Evolutionary conservation across 2,888 invertebrate species (phyloP).

Genomic region (Pandemis cinnamomeana): DNA sequence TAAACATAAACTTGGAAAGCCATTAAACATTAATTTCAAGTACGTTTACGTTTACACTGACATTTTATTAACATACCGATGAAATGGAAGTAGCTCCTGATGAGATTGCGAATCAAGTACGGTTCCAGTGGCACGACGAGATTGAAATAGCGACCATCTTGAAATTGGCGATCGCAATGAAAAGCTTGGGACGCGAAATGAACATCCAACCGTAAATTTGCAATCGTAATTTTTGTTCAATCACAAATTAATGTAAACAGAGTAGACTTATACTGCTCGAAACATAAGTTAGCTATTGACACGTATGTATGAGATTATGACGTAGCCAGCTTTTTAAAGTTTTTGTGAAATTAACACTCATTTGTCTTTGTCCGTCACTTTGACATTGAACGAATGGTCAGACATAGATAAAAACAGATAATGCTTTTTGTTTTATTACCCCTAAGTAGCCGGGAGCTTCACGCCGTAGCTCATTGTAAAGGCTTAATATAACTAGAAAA

Average conservation of each 20-base stretch:
- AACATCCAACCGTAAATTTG: constrained; percentile 29
- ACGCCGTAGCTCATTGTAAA: no score
- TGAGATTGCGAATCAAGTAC: constrained; percentile 31
- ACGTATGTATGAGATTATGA: not conserved
- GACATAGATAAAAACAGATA: no score
- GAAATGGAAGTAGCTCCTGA: constrained; percentile 18
- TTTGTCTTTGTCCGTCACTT: no score
- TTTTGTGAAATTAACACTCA: no score
- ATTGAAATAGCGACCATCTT: constrained; percentile 41
- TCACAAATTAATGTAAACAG: not conserved
- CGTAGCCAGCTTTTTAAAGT: no score
- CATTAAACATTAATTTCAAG: no score
- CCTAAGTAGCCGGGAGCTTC: no score
- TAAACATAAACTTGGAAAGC: no score
- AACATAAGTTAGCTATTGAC: not conserved
- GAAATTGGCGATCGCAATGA: constrained; percentile 40
- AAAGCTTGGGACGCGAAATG: constrained; percentile 32
- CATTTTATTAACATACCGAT: constrained; percentile 2
- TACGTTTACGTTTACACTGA: not conserved
- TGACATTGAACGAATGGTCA: no score
- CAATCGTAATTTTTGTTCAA: constrained; percentile 15
- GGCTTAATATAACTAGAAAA: no score
- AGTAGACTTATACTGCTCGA: not conserved
- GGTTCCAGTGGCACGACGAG: constrained; percentile 24
- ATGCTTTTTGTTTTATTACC: no score